Evolutionary conservation across 1,140 invertebrate genomes (phyloP).

Genomic region (Drosophila persimilis): DNA sequence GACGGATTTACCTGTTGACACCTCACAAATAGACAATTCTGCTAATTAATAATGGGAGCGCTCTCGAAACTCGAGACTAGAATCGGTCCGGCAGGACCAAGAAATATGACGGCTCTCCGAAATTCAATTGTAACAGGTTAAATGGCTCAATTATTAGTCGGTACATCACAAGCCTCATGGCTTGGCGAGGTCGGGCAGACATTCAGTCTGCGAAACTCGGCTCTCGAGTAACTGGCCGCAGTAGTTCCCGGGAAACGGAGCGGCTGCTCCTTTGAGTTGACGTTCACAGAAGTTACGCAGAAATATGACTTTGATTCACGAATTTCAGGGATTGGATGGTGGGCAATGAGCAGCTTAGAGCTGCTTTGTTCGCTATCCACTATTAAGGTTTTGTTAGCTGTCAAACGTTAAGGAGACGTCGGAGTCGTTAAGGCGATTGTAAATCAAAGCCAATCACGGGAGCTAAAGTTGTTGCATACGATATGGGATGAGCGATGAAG

Average conservation of each 20-base stretch:
- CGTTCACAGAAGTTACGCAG: constrained; percentile 34
- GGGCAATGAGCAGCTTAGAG: constrained; percentile 33
- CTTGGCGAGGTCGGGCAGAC: constrained; percentile 9
- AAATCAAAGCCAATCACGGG: constrained; percentile 7
- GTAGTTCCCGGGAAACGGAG: constrained; percentile 43
- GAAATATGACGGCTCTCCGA: constrained; percentile 36
- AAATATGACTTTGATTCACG: constrained; percentile 67
- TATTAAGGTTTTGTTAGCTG: no score
- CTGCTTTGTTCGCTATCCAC: constrained; percentile 8
- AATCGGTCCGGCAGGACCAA: constrained; percentile 8
- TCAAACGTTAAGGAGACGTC: neutral
- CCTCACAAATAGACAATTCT: constrained; percentile 74
- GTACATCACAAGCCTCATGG: constrained; percentile 11
- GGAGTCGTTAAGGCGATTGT: neutral
- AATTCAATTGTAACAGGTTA: constrained; percentile 72
- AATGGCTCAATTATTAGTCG: constrained; percentile 57
- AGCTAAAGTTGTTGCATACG: no score
- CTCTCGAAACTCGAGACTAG: constrained; percentile 2
- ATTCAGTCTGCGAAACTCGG: constrained; percentile 36
- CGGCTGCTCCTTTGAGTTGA: constrained; percentile 30
- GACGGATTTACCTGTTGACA: constrained; percentile 78
- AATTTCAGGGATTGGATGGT: constrained; percentile 13
- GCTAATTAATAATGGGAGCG: constrained; percentile 69
- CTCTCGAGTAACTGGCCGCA: neutral
- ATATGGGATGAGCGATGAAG: no score